Conservation (phyloP, 2,888 invertebrate genomes). For the Tortrix viridana region DNA sequence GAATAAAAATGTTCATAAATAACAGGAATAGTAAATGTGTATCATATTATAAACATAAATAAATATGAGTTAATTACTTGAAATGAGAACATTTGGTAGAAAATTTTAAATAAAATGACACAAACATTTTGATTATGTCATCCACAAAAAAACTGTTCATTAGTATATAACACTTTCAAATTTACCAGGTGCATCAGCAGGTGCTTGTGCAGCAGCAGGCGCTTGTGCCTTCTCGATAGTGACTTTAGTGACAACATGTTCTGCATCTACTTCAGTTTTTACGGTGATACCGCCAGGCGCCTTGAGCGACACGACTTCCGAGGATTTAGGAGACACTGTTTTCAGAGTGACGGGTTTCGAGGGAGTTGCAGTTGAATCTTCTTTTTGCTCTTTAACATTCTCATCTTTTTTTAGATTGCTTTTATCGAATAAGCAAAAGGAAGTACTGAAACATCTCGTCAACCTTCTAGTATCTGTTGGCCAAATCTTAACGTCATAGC, state of each 20-base stretch:
- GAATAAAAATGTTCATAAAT: no score
- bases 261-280: conserved; percentile 69
- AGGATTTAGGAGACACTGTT: no score
- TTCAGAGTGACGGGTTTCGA: conserved; percentile 47
- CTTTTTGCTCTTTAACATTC: conserved; percentile 37
- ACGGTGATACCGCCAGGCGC: conserved; percentile 67
- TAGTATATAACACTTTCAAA: conserved; percentile 17
- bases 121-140: not conserved
- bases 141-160: not conserved
- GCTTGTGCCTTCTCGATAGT: conserved; percentile 66
- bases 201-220: conserved; percentile 43
- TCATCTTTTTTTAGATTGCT: conserved; percentile 49
- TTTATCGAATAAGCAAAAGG: conserved; percentile 60
- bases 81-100: no score
- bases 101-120: no score
- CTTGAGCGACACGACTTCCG: conserved; percentile 41
- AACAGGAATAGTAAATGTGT: no score
- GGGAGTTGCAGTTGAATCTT: conserved; percentile 41
- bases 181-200: conserved; percentile 59
- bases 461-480: conserved; percentile 45
- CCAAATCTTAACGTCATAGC: conserved; percentile 47
- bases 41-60: no score
- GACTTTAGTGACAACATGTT: conserved; percentile 74
- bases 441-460: conserved; percentile 58
- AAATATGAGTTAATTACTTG: no score